Percentiles rank a stretch among this genome's conserved stretches.
Evolutionary conservation across 2,888 invertebrate genomes (phyloP).

Genomic region (Hirtodrosophila cameraria): DNA sequence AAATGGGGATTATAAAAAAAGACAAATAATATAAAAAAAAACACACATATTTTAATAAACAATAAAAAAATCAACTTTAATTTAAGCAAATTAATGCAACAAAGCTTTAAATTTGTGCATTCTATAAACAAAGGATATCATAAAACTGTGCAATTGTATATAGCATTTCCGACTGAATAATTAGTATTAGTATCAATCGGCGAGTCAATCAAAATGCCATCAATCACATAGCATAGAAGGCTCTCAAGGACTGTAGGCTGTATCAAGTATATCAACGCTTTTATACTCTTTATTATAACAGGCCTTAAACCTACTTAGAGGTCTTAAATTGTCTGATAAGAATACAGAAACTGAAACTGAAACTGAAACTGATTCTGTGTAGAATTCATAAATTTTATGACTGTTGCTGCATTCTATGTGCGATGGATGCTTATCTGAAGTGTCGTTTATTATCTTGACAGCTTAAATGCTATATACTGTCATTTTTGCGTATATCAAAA

Average conservation of each 20-base stretch:
- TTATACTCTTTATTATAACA: no score
- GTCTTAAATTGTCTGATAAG: conserved; percentile 36
- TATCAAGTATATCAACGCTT: no score
- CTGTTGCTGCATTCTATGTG: conserved; percentile 55
- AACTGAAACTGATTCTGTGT: conserved; percentile 33
- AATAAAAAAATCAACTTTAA: background rate
- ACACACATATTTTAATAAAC: conserved; percentile 6
- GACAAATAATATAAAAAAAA: conserved; percentile 7
- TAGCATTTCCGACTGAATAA: no score
- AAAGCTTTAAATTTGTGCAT: no score
- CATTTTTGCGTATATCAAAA: conserved; percentile 44
- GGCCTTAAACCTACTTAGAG: conserved; percentile 14
- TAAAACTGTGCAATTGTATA: no score
- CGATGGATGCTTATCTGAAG: conserved; percentile 54
- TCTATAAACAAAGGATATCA: no score
- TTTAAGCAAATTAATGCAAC: background rate
- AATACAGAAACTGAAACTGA: conserved; percentile 23
- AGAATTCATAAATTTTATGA: conserved; percentile 52
- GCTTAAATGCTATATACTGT: conserved; percentile 49
- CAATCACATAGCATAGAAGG: no score
- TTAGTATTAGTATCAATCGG: no score
- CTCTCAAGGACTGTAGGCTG: no score
- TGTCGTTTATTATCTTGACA: conserved; percentile 58
- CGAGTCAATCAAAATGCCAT: no score
- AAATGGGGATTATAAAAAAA: conserved; percentile 12